Conservation (phyloP, 2,113 vertebrate genomes). For the Puntigrus tetrazona region DNA sequence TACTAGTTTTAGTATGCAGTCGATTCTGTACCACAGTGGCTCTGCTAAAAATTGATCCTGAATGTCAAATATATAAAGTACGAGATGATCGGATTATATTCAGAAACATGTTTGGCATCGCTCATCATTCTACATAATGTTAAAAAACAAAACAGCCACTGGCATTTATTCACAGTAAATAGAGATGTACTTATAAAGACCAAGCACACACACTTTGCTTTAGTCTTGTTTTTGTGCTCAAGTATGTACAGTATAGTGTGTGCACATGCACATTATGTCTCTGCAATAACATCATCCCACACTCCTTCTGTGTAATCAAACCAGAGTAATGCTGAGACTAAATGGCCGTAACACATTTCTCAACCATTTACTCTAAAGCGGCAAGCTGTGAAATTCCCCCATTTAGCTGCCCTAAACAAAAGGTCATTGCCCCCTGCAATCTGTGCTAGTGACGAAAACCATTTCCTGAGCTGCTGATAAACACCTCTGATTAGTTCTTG, state of each 20-base stretch:
- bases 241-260: not conserved
- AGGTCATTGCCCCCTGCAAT: slow-evolving; percentile 40
- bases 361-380: slow-evolving; percentile 31
- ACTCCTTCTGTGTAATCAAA: not conserved
- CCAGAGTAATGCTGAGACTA: not conserved
- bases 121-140: not conserved
- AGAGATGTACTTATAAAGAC: not conserved
- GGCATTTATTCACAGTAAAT: not conserved
- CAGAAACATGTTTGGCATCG: not conserved
- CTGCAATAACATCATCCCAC: slow-evolving; percentile 12
- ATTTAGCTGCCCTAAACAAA: slow-evolving; percentile 39
- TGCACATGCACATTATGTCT: slow-evolving; percentile 1
- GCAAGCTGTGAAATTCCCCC: slow-evolving; percentile 44
- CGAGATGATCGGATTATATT: no score
- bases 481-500: slow-evolving; percentile 46
- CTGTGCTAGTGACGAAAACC: slow-evolving; percentile 36
- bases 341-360: slow-evolving; percentile 45
- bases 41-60: no score
- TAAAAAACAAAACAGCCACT: not conserved
- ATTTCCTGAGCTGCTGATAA: slow-evolving; percentile 48
- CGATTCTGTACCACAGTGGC: not conserved
- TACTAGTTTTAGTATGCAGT: not conserved
- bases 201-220: not conserved
- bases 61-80: no score
- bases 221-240: no score